These are phyloP conservation scores for Sphenodon punctatus DNA, from an alignment of 2,797 vertebrate genomes.

Conservation along the genomic window DNA sequence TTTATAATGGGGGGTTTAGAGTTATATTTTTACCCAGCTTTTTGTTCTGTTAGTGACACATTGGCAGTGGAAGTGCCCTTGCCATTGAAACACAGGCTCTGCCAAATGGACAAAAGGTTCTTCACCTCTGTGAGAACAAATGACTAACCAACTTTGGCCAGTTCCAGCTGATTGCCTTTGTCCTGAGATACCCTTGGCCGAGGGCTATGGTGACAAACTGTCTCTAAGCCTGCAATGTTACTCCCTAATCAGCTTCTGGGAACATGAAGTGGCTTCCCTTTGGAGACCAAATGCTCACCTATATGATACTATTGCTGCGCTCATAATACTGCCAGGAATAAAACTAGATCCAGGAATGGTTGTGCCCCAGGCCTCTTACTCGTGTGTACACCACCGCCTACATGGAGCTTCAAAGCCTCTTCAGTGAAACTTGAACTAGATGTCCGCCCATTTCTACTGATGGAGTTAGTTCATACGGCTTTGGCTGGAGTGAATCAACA, in stretches of 20 bases:
- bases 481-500: not conserved
- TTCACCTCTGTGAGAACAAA: not conserved
- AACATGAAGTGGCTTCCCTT: not conserved
- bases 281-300: not conserved
- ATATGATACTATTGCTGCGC: rapidly evolving
- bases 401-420: not conserved
- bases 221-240: not conserved
- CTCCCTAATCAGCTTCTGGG: not conserved
- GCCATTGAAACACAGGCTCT: not conserved
- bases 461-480: not conserved
- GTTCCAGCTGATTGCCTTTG: not conserved
- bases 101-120: not conserved
- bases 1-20: not conserved
- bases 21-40: not conserved
- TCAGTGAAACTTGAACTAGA: not conserved
- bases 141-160: not conserved
- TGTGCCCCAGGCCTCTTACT: not conserved
- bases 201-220: rapidly evolving
- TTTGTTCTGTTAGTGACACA: not conserved
- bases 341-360: not conserved
- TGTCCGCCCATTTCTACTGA: not conserved
- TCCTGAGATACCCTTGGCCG: not conserved
- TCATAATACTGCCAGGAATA: not conserved
- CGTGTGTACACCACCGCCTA: too few species aligned
- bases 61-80: too few species aligned